Percentiles rank a stretch among this genome's conserved stretches.
Conservation (phyloP, 2,888 invertebrate species). For the Drosophila anceps region DNA sequence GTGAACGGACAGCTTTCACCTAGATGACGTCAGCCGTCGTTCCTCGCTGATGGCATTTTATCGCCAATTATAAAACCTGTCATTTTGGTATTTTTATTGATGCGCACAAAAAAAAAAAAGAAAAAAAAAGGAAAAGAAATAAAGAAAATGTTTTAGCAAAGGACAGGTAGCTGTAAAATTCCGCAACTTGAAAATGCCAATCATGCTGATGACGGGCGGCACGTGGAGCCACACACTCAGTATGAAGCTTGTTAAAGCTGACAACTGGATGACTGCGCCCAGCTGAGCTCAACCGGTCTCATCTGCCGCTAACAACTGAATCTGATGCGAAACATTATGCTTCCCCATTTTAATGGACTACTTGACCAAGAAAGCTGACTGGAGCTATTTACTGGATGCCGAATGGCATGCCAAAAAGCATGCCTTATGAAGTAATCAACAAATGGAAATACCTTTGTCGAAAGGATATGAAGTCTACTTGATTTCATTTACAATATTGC, state of each 20-base stretch:
- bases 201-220: conserved; percentile 62
- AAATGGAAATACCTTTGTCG: background rate
- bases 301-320: conserved; percentile 10
- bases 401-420: conserved; percentile 3
- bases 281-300: conserved; percentile 23
- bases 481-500: background rate
- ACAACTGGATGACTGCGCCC: conserved; percentile 50
- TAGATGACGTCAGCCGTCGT: conserved; percentile 22
- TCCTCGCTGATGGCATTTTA: conserved; percentile 72
- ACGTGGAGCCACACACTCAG: conserved; percentile 29
- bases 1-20: conserved; percentile 42
- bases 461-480: background rate
- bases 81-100: conserved; percentile 70
- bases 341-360: conserved; percentile 31
- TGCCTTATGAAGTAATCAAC: conserved; percentile 16
- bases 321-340: conserved; percentile 10
- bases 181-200: conserved; percentile 70
- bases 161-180: conserved; percentile 39
- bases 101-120: conserved; percentile 37
- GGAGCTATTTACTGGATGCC: conserved; percentile 8
- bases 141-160: conserved; percentile 42
- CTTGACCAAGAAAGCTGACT: conserved; percentile 26
- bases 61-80: conserved; percentile 76
- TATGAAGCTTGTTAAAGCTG: conserved; percentile 50
- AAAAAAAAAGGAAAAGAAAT: background rate